Evolutionary conservation across 2,888 invertebrate genomes (phyloP).

Genomic region (Mesoligia furuncula): DNA sequence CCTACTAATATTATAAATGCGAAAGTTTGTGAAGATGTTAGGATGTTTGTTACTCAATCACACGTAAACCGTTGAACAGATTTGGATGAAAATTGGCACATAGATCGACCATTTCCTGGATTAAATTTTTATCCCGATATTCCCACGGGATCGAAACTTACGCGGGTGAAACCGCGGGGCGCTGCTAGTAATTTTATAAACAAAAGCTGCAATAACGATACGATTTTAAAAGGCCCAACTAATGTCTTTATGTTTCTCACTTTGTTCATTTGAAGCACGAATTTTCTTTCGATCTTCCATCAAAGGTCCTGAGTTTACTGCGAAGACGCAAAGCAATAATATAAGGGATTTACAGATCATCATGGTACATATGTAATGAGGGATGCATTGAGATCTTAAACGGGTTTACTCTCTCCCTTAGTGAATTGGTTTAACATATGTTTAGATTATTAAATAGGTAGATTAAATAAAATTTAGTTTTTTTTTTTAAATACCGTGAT

Average conservation of each 20-base stretch:
- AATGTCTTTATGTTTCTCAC: neutral
- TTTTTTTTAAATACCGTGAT: too few relatives aligned
- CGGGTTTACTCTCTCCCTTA: neutral
- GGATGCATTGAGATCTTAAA: constrained; percentile 5
- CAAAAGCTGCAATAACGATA: neutral
- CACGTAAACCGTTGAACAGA: too few relatives aligned
- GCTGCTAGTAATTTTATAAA: neutral
- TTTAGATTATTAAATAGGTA: constrained; percentile 16
- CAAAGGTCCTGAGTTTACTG: neutral
- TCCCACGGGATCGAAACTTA: too few relatives aligned
- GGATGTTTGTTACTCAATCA: accelerated
- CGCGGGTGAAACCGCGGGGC: too few relatives aligned
- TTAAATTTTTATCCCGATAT: too few relatives aligned
- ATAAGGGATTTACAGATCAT: constrained; percentile 39
- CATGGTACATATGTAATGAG: constrained; percentile 25
- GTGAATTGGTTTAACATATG: constrained; percentile 10
- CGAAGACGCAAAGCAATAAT: constrained; percentile 20
- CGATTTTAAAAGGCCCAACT: neutral
- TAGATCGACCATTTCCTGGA: too few relatives aligned
- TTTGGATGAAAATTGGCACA: too few relatives aligned
- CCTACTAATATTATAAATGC: too few relatives aligned
- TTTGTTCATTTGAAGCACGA: neutral
- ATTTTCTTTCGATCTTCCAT: constrained; percentile 1
- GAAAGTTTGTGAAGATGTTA: too few relatives aligned
- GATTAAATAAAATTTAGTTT: too few relatives aligned